Conservation (phyloP, 1,140 invertebrate species). For the Heliothis virescens region DNA sequence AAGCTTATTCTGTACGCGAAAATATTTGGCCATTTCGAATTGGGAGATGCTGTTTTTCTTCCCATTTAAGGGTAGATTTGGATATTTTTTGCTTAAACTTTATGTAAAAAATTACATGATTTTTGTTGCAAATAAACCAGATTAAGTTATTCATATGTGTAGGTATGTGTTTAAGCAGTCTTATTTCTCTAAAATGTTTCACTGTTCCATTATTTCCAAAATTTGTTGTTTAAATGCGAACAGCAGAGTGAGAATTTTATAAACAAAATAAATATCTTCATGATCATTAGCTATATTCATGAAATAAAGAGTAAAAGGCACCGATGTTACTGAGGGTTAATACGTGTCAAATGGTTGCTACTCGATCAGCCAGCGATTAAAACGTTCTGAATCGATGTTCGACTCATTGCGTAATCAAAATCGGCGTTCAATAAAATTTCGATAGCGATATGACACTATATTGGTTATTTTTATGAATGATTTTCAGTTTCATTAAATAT, state of each 20-base stretch:
- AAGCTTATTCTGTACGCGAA: slow-evolving; percentile 57
- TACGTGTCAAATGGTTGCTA: slow-evolving; percentile 22
- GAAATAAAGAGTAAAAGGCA: not conserved
- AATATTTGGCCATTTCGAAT: not conserved
- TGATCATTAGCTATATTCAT: not conserved
- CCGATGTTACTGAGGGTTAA: slow-evolving; percentile 22
- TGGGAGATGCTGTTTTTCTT: too few species aligned
- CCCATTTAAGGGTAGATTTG: too few species aligned
- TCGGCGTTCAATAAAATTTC: not conserved
- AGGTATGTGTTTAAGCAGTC: too few species aligned
- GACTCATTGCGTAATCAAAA: slow-evolving; percentile 31
- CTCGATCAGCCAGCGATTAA: slow-evolving; percentile 25
- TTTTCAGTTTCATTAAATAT: not conserved
- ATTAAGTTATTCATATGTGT: too few species aligned
- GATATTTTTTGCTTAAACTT: too few species aligned
- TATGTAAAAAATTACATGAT: too few species aligned
- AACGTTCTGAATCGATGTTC: not conserved
- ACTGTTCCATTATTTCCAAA: too few species aligned
- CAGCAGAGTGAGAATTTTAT: too few species aligned
- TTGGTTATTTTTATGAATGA: not conserved
- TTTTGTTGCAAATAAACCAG: too few species aligned
- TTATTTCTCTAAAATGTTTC: too few species aligned
- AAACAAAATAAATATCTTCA: not conserved
- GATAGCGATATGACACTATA: not conserved
- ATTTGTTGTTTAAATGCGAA: too few species aligned